phyloP scores from a whole-genome alignment of 2,888 invertebrate genomes.

The Volucella zonaria region DNA sequence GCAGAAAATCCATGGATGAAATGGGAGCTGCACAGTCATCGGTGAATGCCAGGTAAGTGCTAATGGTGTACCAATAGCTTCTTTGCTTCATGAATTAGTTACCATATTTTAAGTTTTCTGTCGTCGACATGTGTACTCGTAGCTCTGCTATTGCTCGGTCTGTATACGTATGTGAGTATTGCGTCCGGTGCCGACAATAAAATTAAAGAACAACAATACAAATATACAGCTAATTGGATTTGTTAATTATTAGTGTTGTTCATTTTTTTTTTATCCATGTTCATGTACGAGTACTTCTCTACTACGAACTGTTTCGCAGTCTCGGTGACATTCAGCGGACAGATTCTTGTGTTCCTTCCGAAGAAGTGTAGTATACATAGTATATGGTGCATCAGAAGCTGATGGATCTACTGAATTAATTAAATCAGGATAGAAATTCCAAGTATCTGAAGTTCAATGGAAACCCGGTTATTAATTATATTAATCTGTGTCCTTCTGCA shows the following conservation, averaged over 20 bases:
- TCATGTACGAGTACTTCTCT: conserved; percentile 13
- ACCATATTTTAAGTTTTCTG: conserved; percentile 80
- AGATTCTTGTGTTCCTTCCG: conserved; percentile 17
- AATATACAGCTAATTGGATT: conserved; percentile 83
- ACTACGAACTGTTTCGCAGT: conserved; percentile 14
- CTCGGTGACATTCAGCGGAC: conserved; percentile 36
- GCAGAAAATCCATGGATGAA: conserved; percentile 93
- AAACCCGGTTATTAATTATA: conserved; percentile 74
- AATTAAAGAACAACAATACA: conserved; percentile 77
- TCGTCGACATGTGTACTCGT: conserved; percentile 75
- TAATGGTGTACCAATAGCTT: conserved; percentile 76
- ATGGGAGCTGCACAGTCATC: conserved; percentile 91
- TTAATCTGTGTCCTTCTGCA: conserved; percentile 64
- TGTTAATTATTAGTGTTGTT: conserved; percentile 76
- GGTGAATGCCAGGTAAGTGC: conserved; percentile 93
- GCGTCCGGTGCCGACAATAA: conserved; percentile 42
- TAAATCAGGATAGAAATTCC: conserved; percentile 74
- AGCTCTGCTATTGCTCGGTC: conserved; percentile 34
- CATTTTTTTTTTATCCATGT: conserved; percentile 20
- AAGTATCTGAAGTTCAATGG: conserved; percentile 74
- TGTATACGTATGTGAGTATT: conserved; percentile 19
- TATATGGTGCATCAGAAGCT: conserved; percentile 33
- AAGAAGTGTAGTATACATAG: conserved; percentile 7
- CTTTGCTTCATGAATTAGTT: conserved; percentile 79
- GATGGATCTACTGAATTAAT: conserved; percentile 71